Evolutionary conservation across 2,888 invertebrate species (phyloP).

Genomic region (Phania funesta): DNA sequence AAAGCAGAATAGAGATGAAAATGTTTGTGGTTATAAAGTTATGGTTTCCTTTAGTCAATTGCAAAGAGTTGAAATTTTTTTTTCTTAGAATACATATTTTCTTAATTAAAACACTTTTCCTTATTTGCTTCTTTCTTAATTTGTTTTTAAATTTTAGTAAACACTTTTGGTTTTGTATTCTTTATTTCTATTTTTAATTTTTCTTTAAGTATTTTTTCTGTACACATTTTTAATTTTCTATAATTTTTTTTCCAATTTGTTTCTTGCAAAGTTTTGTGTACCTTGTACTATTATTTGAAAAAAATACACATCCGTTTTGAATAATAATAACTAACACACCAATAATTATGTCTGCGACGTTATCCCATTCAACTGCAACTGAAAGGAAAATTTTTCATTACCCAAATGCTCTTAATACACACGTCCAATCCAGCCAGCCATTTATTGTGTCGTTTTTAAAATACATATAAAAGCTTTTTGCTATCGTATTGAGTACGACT

Average conservation of each 20-base stretch:
- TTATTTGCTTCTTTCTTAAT: background rate
- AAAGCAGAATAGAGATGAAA: background rate
- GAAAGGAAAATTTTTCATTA: conserved; percentile 72
- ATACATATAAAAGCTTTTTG: conserved; percentile 40
- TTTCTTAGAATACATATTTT: background rate
- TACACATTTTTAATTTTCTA: conserved; percentile 27
- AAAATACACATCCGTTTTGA: conserved; percentile 59
- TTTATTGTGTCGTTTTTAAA: background rate
- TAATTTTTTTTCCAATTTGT: conserved; percentile 12
- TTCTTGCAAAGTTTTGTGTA: conserved; percentile 53
- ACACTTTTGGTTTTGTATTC: background rate
- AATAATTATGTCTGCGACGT: conserved; percentile 74
- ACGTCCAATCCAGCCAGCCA: conserved; percentile 32
- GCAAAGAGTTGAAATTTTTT: background rate
- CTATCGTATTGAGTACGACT: background rate
- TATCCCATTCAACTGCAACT: conserved; percentile 80
- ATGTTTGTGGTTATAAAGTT: background rate
- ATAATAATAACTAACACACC: conserved; percentile 64
- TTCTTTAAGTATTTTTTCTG: background rate
- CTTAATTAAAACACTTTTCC: background rate
- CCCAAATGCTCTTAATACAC: conserved; percentile 43
- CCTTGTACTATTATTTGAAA: conserved; percentile 58
- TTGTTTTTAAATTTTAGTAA: background rate
- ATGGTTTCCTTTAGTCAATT: background rate
- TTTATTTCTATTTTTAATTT: conserved; percentile 4